These are phyloP conservation scores for Falco naumanni DNA, from an alignment of 2,797 vertebrate genomes.

Conservation along the genomic window DNA sequence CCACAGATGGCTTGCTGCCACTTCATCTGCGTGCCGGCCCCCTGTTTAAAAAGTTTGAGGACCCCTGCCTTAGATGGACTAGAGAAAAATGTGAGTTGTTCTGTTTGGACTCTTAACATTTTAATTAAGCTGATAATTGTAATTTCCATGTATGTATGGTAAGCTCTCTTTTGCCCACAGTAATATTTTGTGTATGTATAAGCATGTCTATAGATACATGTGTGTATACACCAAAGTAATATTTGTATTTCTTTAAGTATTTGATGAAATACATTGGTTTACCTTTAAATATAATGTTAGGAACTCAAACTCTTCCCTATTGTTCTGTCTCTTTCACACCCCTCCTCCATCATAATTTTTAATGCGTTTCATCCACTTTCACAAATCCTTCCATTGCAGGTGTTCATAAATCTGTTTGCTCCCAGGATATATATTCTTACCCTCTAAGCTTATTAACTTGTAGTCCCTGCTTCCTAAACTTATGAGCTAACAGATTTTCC, in stretches of 20 bases:
- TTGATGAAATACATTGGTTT: not conserved
- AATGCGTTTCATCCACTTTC: not conserved
- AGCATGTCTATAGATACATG: not conserved
- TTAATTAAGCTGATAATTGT: not conserved
- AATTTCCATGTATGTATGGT: not conserved
- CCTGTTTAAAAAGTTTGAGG: no score
- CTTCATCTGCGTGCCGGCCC: no score
- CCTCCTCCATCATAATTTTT: not conserved
- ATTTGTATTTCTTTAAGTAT: not conserved
- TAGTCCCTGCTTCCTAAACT: conserved; percentile 12
- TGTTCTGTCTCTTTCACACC: not conserved
- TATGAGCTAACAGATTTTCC: conserved; percentile 19
- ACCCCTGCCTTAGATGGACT: no score
- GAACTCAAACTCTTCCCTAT: not conserved
- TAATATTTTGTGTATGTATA: not conserved
- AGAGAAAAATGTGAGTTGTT: not conserved
- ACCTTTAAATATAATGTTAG: not conserved
- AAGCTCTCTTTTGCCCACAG: not conserved
- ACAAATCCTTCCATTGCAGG: not conserved
- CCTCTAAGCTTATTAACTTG: conserved; percentile 1
- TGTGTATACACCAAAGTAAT: not conserved
- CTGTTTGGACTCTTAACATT: not conserved
- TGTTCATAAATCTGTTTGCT: conserved; percentile 46
- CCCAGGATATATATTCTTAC: conserved; percentile 15
- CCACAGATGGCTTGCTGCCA: no score